Conservation (phyloP, 2,797 vertebrate species). For the Spea hammondii region DNA sequence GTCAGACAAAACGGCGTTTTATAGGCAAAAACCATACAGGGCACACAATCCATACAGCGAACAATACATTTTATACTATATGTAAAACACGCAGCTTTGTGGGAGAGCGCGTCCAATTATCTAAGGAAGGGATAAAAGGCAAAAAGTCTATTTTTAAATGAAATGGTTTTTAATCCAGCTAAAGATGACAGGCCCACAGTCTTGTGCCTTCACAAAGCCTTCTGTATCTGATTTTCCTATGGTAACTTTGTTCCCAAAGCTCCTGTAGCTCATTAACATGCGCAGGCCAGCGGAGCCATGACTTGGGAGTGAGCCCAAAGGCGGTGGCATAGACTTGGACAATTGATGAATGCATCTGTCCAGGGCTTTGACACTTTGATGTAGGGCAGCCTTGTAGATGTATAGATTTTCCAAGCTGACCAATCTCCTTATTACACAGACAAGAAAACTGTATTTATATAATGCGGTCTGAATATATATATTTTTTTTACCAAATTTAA, state of each 20-base stretch:
- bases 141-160: too few relatives aligned
- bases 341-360: conserved; percentile 85
- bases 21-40: not conserved
- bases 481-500: too few relatives aligned
- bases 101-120: too few relatives aligned
- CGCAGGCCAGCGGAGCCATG: not conserved
- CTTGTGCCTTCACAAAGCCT: too few relatives aligned
- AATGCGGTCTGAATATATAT: not conserved
- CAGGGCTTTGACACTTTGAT: conserved; percentile 82
- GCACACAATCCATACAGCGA: not conserved
- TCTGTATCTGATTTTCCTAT: too few relatives aligned
- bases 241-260: not conserved
- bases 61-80: not conserved
- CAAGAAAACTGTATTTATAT: not conserved
- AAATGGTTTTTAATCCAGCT: too few relatives aligned
- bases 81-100: not conserved
- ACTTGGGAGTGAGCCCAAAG: not conserved
- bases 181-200: too few relatives aligned
- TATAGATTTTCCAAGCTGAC: conserved; percentile 63
- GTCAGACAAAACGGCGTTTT: not conserved
- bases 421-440: not conserved
- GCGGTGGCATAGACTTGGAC: conserved; percentile 71
- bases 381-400: conserved; percentile 74
- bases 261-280: not conserved
- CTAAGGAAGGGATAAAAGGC: too few relatives aligned